A percentile compares a stretch with the other conserved stretches of the same genome.
These are phyloP conservation scores for Gopherus flavomarginatus DNA, from an alignment of 2,113 vertebrate species.

Conservation along the genomic window DNA sequence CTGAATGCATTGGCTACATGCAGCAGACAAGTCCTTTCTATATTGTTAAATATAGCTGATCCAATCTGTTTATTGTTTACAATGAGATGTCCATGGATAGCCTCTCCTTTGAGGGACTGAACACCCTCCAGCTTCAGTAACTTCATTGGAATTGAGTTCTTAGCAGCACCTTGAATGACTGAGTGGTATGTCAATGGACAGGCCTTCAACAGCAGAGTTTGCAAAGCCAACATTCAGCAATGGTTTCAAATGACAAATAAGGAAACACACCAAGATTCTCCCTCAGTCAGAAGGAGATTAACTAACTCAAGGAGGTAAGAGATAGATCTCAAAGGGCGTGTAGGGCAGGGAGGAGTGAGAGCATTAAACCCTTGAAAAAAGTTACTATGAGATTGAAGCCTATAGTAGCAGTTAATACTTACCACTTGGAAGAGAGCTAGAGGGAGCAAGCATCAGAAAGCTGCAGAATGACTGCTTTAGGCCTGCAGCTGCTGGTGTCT, in stretches of 20 bases:
- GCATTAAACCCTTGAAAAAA: not conserved
- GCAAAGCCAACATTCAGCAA: not conserved
- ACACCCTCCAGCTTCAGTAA: not conserved
- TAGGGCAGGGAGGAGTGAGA: not conserved
- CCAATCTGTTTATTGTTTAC: not conserved
- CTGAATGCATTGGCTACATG: not conserved
- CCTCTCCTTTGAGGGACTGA: not conserved
- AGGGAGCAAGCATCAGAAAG: not conserved
- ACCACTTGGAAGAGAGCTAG: not conserved
- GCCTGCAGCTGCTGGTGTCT: not conserved
- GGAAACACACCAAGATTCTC: not conserved
- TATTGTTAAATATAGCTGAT: not conserved
- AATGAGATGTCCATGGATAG: not conserved
- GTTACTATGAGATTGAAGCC: not conserved
- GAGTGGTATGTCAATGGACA: not conserved
- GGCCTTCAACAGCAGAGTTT: not conserved
- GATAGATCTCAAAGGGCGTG: not conserved
- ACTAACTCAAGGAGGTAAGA: not conserved
- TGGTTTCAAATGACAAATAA: not conserved
- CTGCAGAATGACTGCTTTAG: rapidly evolving
- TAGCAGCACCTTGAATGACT: not conserved
- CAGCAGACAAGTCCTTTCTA: not conserved
- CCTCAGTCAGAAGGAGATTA: not conserved
- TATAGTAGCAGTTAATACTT: not conserved
- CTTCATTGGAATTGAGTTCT: not conserved